phyloP scores from a whole-genome alignment of 2,113 vertebrate genomes.

The Halcyon senegalensis region DNA sequence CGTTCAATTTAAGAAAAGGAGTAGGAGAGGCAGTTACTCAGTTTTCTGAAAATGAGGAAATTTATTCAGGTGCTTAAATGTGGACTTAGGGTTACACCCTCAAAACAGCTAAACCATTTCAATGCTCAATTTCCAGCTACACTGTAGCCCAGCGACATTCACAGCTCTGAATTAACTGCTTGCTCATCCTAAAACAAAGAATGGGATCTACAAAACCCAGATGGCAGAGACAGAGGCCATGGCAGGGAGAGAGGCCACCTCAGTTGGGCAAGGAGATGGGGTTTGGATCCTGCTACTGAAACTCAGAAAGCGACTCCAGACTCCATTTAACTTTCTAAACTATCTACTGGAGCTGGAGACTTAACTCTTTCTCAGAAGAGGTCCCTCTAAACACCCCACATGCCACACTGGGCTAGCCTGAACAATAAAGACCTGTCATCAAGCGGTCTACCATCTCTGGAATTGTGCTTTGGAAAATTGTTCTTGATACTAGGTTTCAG shows the following conservation, averaged over 20 bases:
- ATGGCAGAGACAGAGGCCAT: accelerated
- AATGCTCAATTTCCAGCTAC: background rate
- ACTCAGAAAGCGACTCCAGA: background rate
- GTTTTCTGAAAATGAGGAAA: background rate
- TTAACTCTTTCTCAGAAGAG: background rate
- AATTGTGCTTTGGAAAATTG: background rate
- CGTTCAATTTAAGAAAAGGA: background rate
- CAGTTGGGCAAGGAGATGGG: background rate
- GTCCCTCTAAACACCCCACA: background rate
- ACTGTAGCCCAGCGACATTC: background rate
- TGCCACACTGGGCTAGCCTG: background rate
- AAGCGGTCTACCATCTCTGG: background rate
- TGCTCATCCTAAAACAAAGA: background rate
- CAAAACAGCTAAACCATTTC: background rate
- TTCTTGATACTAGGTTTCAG: background rate
- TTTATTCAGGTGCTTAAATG: background rate
- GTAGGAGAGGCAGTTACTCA: background rate
- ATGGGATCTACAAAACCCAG: background rate
- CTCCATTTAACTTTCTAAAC: background rate
- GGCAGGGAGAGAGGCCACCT: background rate
- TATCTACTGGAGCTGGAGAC: background rate
- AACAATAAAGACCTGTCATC: background rate
- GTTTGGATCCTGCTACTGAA: background rate
- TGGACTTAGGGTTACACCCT: background rate
- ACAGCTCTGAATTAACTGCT: background rate